Conservation (phyloP, 1,140 invertebrate species). For the Oppia nitens region DNA sequence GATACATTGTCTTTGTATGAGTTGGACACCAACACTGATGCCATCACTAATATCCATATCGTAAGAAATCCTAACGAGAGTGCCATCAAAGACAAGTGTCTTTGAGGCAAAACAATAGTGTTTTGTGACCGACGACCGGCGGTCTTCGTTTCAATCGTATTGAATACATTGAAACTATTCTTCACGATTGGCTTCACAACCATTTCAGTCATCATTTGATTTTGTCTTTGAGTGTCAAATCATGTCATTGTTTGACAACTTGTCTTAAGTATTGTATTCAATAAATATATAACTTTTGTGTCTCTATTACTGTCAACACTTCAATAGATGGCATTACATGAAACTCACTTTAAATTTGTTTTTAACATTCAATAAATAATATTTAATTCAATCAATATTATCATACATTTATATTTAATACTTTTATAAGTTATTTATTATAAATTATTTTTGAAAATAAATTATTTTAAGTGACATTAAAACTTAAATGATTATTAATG, state of each 20-base stretch:
- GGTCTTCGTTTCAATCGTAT: background rate
- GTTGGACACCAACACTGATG: background rate
- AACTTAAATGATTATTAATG: background rate
- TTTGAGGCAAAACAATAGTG: background rate
- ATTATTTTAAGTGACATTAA: background rate
- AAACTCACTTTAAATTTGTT: too few species aligned
- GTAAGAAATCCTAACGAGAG: slow-evolving; percentile 9
- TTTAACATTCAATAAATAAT: too few species aligned
- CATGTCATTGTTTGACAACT: too few species aligned
- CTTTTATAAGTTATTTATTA: background rate
- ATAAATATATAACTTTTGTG: too few species aligned
- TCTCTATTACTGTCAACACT: too few species aligned
- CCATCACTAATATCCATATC: slow-evolving; percentile 4
- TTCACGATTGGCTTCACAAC: too few species aligned
- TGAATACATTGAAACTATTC: too few species aligned
- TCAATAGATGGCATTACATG: too few species aligned
- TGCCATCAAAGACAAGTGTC: background rate
- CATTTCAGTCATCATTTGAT: too few species aligned
- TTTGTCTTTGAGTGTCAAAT: too few species aligned
- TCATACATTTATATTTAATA: background rate
- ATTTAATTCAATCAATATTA: background rate
- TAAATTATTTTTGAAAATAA: background rate
- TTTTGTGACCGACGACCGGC: background rate
- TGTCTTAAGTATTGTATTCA: too few species aligned
- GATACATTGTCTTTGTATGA: slow-evolving; percentile 4